Evolutionary conservation across 2,113 vertebrate genomes (phyloP), one percentile per base, ranked within the genome.

Genomic region (Ictidomys tridecemlineatus): DNA sequence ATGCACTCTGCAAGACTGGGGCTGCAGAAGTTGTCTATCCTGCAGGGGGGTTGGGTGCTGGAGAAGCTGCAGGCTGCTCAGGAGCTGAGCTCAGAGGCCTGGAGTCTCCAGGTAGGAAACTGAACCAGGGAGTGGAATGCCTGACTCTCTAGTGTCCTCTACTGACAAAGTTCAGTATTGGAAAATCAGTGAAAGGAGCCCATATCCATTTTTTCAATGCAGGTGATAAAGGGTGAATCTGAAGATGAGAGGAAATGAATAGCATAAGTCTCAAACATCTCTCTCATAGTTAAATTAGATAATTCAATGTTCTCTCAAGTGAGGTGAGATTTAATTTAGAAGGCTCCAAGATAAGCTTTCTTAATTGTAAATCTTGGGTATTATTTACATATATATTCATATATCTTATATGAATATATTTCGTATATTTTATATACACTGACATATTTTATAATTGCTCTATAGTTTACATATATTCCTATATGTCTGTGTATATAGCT

Each of bases 1-100:
- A 4, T 13, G 6, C 12, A 1, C 37, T 12, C 3, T 22, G 20
- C 26, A 9, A 37, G 12, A 28, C 26, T 3, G n/a, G 20, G 0
- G 12, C n/a, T 74, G 5, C 11, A 37, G n/a, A 39, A 73, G 48
- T 4, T 5, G 2, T 14, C 24, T 20, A 18, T 17, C 30, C 32
- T 80, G 17, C 18, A 51, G 85, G 34, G 34, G 34, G 5, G 4
- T 26, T 30, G 51, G 37, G 70, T 37, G 11, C 70, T 61, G 18
- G 70, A 9, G 70, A 22, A 42, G 51, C n/a, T 58, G 51, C 7
- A 1, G 8, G 20, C 45, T 0, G 1, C 13, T 10, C 9, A 56
- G 24, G 80, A 4, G 13, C 2, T 42, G 37, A 58, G 24, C 37
- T 16, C 8, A 17, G 61, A 28, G n/a, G 1, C 30, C 6, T 10